Base-by-base conservation (phyloP, 2,113 vertebrate genomes). In the Merops nubicus region DNA sequence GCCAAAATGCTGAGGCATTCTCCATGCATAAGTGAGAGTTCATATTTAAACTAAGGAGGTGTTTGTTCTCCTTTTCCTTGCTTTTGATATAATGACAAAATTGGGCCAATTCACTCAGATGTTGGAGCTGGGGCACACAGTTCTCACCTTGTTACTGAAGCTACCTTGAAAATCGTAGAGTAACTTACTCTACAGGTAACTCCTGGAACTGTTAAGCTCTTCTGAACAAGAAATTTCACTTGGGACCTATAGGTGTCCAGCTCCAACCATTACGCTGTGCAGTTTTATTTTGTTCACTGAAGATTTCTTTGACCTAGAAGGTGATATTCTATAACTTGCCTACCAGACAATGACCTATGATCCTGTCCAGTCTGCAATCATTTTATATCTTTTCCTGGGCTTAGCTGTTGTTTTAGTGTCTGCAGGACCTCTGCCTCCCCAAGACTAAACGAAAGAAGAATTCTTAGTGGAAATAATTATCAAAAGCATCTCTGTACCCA, bases 321-420 rank as follows among this genome's bases (percentile, higher is more conserved):
- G 11, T 69, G 67, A 54, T 76, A 51, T 86, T 93, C 93, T 86
- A 54, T 70, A 88, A 76, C 76, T 47, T 63, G 33, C 48, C 63
- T 78, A 82, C 59, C 31, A 78, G 36, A 73, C 22, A 67, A 42
- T 90, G 82, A 77, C 85, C 79, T 86, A 12, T 59, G 54, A 93
- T 63, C 68, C 54, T 92, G 59, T 67, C 83, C 89, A 63, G 25
- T 63, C 67, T 81, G 26, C 22, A 83, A 45, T 8, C 80, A 16
- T 77, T 94, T 93, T 93, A 83, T 91, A 84, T 67, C 45, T 91
- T 92, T 96, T 88, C 59, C 42, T 74, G 38, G 12, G 33, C 33
- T 91, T 76, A 65, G 18, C n/a, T 59, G 23, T 62, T 76, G 45
- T 86, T 62, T 89, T n/a, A 34, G 15, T 33, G 45, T 83, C 50